phyloP scores from a whole-genome alignment of 2,888 invertebrate species.

The Coenonympha arcania region DNA sequence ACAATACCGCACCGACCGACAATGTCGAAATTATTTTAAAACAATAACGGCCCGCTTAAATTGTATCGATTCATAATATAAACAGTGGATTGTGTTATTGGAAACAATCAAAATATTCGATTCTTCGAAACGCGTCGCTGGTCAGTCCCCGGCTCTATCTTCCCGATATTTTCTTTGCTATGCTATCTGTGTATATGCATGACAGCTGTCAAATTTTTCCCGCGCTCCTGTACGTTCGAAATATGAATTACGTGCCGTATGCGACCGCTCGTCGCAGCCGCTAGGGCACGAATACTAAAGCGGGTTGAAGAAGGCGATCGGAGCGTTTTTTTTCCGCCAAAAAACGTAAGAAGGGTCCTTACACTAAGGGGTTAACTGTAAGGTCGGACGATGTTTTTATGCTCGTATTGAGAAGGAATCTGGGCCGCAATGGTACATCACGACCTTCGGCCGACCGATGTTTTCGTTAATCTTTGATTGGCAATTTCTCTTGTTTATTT shows the following conservation, averaged over 20 bases:
- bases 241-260: conserved; percentile 41
- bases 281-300: conserved; percentile 60
- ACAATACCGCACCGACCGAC: conserved; percentile 61
- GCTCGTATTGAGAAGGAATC: conserved; percentile 26
- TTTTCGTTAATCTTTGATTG: conserved; percentile 17
- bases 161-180: conserved; percentile 29
- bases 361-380: conserved; percentile 57
- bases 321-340: conserved; percentile 64
- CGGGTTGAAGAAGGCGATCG: conserved; percentile 42
- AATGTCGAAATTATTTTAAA: conserved; percentile 62
- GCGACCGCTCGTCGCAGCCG: conserved; percentile 66
- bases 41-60: conserved; percentile 57
- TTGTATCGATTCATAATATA: conserved; percentile 60
- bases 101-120: conserved; percentile 48
- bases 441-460: conserved; percentile 29
- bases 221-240: conserved; percentile 57
- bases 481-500: conserved; percentile 4
- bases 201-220: conserved; percentile 50
- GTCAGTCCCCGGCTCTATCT: conserved; percentile 16
- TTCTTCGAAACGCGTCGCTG: conserved; percentile 36
- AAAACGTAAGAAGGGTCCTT: conserved; percentile 63
- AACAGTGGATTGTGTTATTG: conserved; percentile 55
- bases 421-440: conserved; percentile 30
- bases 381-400: conserved; percentile 51
- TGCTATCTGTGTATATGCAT: conserved; percentile 30